Evolutionary conservation across 2,797 vertebrate genomes (phyloP).

Genomic region (Microchirus variegatus): DNA sequence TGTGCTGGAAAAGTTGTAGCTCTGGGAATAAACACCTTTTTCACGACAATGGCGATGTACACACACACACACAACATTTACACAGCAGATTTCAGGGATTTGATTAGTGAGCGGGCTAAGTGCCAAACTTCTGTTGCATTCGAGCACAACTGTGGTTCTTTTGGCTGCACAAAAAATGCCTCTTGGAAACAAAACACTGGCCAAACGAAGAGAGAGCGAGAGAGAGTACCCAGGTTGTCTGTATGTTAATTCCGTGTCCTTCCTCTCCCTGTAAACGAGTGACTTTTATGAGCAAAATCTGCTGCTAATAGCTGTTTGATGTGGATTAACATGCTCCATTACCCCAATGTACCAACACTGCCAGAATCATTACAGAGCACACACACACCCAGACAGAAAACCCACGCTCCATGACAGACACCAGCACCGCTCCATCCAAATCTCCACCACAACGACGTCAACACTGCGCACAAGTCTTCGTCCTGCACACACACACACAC

Average conservation of each 20-base stretch:
- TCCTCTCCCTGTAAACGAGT: constrained; percentile 39
- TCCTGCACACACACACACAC: constrained; percentile 43
- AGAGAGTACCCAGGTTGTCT: constrained; percentile 8
- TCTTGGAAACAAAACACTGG: constrained; percentile 21
- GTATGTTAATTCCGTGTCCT: constrained; percentile 28
- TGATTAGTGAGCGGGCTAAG: constrained; percentile 15
- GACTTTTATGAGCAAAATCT: constrained; percentile 66
- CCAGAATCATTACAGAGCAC: constrained; percentile 69
- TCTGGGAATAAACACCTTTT: constrained; percentile 13
- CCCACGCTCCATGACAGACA: constrained; percentile 49
- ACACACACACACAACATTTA: constrained; percentile 34
- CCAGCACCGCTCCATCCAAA: constrained; percentile 60
- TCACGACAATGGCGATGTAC: constrained; percentile 26
- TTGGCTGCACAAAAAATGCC: constrained; percentile 17
- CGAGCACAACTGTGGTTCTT: constrained; percentile 10
- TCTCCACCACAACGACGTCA: constrained; percentile 53
- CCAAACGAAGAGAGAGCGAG: not conserved
- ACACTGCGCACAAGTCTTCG: constrained; percentile 25
- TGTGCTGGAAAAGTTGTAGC: constrained; percentile 32
- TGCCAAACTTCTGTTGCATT: constrained; percentile 31
- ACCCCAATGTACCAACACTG: constrained; percentile 75
- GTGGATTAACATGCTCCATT: constrained; percentile 81
- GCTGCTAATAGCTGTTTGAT: constrained; percentile 76
- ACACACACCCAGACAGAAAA: constrained; percentile 42
- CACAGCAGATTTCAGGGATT: constrained; percentile 34